Evolutionary conservation across 2,113 vertebrate genomes (phyloP), one percentile per base, ranked within the genome.

Genomic region (Myrmophylax atrothorax): DNA sequence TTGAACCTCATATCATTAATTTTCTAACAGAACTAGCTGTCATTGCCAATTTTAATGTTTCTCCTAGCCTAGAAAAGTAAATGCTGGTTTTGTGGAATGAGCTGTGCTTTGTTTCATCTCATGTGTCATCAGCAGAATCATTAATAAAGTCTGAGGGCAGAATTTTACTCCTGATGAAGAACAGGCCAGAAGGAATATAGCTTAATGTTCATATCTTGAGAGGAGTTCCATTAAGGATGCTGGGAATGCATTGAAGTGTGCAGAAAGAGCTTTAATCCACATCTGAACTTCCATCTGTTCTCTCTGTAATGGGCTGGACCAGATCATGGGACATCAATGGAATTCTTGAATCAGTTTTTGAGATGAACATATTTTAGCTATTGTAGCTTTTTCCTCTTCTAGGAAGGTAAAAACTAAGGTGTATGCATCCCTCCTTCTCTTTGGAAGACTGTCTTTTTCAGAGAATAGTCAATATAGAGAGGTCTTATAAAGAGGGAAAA

Each of bases 31-130:
- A 95, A 94, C 47, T 89, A 92, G 80, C 73, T 62, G 86, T 93
- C 95, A 87, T 88, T 1, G 0, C 37, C 46, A 69, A 74, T 96
- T 94, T 94, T 86, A 70, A 60, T 87, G 64, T 88, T 94, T 86
- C 56, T 86, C 37, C 79, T 81, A 87, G 64, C 64, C 76, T 90
- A 26, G 73, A 90, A 90, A 92, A 84, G 62, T 53, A 95, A 94
- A 92, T 87, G 62, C 56, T 64, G 17, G 18, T 72, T 95, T 88
- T 85, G 38, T 74, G 66, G 76, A 84, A 92, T 90, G 76, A 86
- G n/a, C 33, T 93, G 28, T 92, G 80, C 80, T 96, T 93, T 96
- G 44, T 94, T 96, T 95, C 80, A 74, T 90, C 88, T 89, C 68
- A 23, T 87, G 50, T 93, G 63, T 75, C 76, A 89, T 88, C 79